These are phyloP conservation scores for Eulemur macaco DNA, from an alignment of 2,113 vertebrate species.

Conservation along the genomic window DNA sequence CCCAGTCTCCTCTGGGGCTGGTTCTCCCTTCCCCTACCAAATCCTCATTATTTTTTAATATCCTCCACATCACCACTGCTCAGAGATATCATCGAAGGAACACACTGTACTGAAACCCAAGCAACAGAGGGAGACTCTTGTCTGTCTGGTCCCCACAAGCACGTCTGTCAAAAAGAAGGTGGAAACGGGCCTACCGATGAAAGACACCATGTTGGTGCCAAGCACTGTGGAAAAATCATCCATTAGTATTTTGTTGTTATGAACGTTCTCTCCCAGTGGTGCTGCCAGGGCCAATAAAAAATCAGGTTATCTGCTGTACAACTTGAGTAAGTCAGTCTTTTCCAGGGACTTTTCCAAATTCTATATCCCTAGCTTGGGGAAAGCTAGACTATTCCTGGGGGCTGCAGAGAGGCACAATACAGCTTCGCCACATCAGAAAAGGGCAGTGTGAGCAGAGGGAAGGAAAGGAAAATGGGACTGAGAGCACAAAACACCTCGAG, in stretches of 20 bases:
- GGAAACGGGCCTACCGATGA: conserved; percentile 62
- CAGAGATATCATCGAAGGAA: conserved; percentile 76
- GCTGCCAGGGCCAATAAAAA: conserved; percentile 47
- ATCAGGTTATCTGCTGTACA: conserved; percentile 44
- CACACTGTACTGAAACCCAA: conserved; percentile 69
- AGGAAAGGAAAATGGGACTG: not conserved
- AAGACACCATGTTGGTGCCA: conserved; percentile 53
- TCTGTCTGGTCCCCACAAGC: conserved; percentile 58
- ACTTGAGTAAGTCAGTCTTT: not conserved
- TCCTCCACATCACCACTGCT: conserved; percentile 62
- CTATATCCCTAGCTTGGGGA: not conserved
- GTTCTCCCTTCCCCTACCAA: conserved; percentile 57
- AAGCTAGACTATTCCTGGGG: not conserved
- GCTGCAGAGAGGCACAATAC: not conserved
- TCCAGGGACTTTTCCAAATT: conserved; percentile 43
- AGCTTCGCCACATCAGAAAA: not conserved
- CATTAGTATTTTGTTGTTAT: conserved; percentile 37
- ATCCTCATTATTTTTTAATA: conserved; percentile 79
- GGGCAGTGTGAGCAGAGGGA: not conserved
- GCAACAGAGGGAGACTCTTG: conserved; percentile 60
- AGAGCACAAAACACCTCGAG: not conserved
- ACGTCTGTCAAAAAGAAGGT: conserved; percentile 61
- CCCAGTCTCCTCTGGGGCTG: conserved; percentile 47
- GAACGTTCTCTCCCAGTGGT: conserved; percentile 17
- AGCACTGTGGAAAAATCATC: conserved; percentile 33